Evolutionary conservation across 1,140 invertebrate species (phyloP).

Genomic region (Drosophila orosa): DNA sequence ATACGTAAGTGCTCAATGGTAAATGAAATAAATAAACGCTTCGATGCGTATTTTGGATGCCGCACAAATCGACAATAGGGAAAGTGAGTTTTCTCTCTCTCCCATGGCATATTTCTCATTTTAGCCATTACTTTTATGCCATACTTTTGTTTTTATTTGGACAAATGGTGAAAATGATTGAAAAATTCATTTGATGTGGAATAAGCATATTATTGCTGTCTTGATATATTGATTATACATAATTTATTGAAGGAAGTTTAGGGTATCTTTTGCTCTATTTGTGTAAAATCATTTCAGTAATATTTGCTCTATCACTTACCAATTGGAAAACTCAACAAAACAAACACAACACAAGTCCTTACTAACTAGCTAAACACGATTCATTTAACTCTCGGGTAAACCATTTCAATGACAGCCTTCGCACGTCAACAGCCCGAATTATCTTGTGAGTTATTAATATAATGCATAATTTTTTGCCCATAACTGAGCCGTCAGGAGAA

Average conservation of each 20-base stretch:
- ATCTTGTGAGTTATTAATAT: constrained; percentile 67
- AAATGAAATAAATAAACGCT: constrained; percentile 82
- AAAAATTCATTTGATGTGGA: constrained; percentile 20
- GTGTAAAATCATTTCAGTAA: background rate
- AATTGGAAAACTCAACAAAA: constrained; percentile 5
- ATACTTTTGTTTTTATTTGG: constrained; percentile 29
- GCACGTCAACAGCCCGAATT: constrained; percentile 56
- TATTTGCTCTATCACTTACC: constrained; percentile 10
- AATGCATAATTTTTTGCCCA: constrained; percentile 59
- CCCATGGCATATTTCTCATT: constrained; percentile 19
- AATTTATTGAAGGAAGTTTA: background rate
- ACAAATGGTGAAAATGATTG: constrained; percentile 33
- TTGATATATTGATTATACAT: background rate
- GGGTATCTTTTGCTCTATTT: background rate
- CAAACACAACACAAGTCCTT: constrained; percentile 10
- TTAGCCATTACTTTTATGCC: constrained; percentile 21
- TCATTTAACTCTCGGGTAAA: constrained; percentile 49
- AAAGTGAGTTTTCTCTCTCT: background rate
- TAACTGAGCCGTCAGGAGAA: constrained; percentile 59
- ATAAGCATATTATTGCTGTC: constrained; percentile 13
- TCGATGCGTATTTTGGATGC: constrained; percentile 55
- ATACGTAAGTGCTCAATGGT: constrained; percentile 77
- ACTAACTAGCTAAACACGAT: constrained; percentile 28
- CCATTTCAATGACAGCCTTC: constrained; percentile 61
- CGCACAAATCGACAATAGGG: constrained; percentile 19